A percentile compares a stretch with the other conserved stretches of the same genome.
These are phyloP conservation scores for Lepas anatifera DNA, from an alignment of 2,888 invertebrate species.

Conservation along the genomic window DNA sequence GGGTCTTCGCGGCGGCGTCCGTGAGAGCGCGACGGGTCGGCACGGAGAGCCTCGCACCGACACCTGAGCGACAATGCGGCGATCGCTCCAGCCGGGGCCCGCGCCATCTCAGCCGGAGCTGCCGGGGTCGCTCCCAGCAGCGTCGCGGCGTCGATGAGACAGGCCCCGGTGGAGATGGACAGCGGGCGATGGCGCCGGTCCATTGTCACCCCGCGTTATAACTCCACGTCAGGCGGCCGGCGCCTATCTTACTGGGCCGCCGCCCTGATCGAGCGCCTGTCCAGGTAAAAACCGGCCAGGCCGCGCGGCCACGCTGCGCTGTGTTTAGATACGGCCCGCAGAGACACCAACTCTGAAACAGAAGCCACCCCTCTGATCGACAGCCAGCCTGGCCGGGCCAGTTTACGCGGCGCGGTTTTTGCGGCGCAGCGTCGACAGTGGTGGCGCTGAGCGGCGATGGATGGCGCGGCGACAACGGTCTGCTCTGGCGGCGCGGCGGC, in stretches of 20 bases:
- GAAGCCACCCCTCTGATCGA: too few relatives aligned
- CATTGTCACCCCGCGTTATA: background rate
- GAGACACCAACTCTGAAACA: too few relatives aligned
- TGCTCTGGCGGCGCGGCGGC: background rate
- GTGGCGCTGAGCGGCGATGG: background rate
- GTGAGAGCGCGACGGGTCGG: background rate
- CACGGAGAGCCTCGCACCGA: too few relatives aligned
- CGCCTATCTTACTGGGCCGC: background rate
- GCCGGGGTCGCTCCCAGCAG: background rate
- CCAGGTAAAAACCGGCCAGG: background rate
- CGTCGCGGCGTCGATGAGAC: background rate
- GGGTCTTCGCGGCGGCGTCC: background rate
- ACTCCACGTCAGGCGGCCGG: background rate
- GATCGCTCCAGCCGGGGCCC: background rate
- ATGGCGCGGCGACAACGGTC: background rate
- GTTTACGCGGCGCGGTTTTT: background rate
- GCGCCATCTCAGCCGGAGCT: background rate
- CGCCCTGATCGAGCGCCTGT: background rate
- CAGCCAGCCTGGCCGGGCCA: background rate
- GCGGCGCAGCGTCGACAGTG: background rate
- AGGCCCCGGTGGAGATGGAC: too few relatives aligned
- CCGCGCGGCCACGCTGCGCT: background rate
- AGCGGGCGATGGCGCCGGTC: background rate
- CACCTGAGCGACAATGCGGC: too few relatives aligned
- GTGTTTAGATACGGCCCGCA: too few relatives aligned